Base-by-base conservation (phyloP, 92 coral and sea anemone species). In the Metridium senile region DNA sequence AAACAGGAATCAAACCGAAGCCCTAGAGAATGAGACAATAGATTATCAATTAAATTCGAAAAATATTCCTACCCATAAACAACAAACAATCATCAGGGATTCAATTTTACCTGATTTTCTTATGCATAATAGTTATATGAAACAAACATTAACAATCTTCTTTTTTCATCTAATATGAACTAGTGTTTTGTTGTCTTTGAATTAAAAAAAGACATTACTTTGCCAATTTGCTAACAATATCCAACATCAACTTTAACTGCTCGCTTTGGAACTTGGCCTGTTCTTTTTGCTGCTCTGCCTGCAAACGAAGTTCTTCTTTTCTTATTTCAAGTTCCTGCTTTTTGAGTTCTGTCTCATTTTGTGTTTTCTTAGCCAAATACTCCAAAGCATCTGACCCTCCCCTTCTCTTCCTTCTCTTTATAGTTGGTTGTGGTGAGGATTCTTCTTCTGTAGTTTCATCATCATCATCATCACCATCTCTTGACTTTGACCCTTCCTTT, bases 231-330 rank as follows among this genome's bases (percentile, higher is more conserved):
- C 9, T 20, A 10, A 54, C 16, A 54, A 54, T 3, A 21, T 54
- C 59, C 3, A 20, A 10, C 59, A 54, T 54, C 2, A 54, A 21
- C 23, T 54, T 54, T 19, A 54, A 2, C 23, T 54, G 59, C 59
- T 54, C 59, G 47, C 78, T 79, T 49, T 70, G 84, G 33, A 53
- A 66, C 57, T 78, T 74, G 70, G 66, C 28, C 33, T 81, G 86
- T 49, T 66, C 53, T 39, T 74, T n/a, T 21, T 69, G 54, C 33
- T 85, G 89, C 58, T 67, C 53, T 18, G 58, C 72, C 39, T 74
- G 77, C 70, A 65, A 70, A 74, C 80, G 82, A 30, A 66, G 72
- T 26, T 62, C 35, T 34, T 78, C 66, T 27, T 56, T 54, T 32
- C 74, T 59, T 30, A 84, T 58, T 22, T 64, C 69, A 19, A 75